Percentiles rank a stretch among this genome's conserved stretches.
These are phyloP conservation scores for Bombus fervidus DNA, from an alignment of 1,140 invertebrate genomes.

Conservation along the genomic window DNA sequence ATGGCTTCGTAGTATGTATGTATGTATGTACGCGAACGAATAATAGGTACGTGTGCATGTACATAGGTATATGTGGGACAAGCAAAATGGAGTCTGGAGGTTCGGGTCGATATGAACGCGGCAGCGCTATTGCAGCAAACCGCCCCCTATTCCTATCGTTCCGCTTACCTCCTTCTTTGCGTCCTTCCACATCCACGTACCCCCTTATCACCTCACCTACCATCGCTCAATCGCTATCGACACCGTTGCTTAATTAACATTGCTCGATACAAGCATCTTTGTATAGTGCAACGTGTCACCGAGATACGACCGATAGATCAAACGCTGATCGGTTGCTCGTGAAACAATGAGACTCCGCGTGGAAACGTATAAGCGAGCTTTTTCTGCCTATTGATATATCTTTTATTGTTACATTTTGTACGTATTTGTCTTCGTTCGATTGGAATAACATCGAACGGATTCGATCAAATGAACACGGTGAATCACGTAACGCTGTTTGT, in stretches of 20 bases:
- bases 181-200: constrained; percentile 36
- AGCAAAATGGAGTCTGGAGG: constrained; percentile 77
- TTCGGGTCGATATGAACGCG: constrained; percentile 79
- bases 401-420: too few relatives aligned
- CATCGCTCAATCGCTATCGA: constrained; percentile 48
- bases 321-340: too few relatives aligned
- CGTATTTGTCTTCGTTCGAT: background rate
- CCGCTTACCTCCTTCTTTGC: constrained; percentile 54
- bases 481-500: background rate
- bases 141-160: constrained; percentile 65
- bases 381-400: background rate
- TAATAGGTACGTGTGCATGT: constrained; percentile 49
- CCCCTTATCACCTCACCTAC: constrained; percentile 9
- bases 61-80: constrained; percentile 73
- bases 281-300: background rate
- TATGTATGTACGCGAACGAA: background rate
- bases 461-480: background rate
- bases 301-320: background rate
- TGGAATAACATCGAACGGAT: background rate
- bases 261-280: background rate
- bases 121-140: constrained; percentile 79
- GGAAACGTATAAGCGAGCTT: background rate
- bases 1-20: constrained; percentile 12
- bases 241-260: constrained; percentile 45
- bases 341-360: background rate